These are phyloP conservation scores for Zaprionus davidi DNA, from an alignment of 1,140 invertebrate species.

Conservation along the genomic window DNA sequence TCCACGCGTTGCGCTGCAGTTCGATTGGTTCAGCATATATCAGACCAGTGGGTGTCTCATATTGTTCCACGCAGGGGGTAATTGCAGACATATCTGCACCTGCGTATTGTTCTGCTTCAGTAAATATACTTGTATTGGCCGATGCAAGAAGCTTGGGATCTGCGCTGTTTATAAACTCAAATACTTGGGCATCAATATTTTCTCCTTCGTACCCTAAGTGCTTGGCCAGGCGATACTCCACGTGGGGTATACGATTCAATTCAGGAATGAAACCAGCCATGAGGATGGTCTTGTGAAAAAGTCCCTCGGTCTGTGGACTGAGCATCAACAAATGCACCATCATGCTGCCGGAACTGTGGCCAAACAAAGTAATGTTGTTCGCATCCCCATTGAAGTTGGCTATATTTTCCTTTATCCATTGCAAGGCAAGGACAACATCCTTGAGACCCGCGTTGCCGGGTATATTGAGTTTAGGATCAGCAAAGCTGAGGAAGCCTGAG, in stretches of 20 bases:
- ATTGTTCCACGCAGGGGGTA: constrained; percentile 54
- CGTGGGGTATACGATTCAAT: constrained; percentile 34
- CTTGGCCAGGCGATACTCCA: constrained; percentile 66
- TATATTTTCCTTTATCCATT: constrained; percentile 87
- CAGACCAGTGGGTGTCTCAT: constrained; percentile 39
- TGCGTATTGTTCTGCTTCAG: constrained; percentile 30
- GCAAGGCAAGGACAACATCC: constrained; percentile 85
- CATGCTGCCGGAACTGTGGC: constrained; percentile 85
- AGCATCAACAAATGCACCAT: constrained; percentile 70
- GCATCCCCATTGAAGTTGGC: constrained; percentile 87
- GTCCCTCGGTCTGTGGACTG: constrained; percentile 79
- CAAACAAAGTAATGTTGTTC: constrained; percentile 85
- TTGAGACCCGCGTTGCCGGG: constrained; percentile 86
- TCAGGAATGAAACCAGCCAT: constrained; percentile 85
- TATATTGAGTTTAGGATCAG: constrained; percentile 87
- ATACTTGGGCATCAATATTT: constrained; percentile 50
- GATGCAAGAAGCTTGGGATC: constrained; percentile 42
- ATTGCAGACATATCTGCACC: not conserved
- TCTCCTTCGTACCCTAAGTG: constrained; percentile 67
- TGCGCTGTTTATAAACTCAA: constrained; percentile 40
- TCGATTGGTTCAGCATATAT: constrained; percentile 47
- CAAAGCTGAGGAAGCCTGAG: constrained; percentile 85
- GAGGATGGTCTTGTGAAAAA: constrained; percentile 87
- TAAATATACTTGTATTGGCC: constrained; percentile 38
- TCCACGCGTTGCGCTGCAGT: constrained; percentile 60